A percentile compares a stretch with the other conserved stretches of the same genome.
These are phyloP conservation scores for Drosophila nigromelanica DNA, from an alignment of 1,140 invertebrate genomes.

Conservation along the genomic window DNA sequence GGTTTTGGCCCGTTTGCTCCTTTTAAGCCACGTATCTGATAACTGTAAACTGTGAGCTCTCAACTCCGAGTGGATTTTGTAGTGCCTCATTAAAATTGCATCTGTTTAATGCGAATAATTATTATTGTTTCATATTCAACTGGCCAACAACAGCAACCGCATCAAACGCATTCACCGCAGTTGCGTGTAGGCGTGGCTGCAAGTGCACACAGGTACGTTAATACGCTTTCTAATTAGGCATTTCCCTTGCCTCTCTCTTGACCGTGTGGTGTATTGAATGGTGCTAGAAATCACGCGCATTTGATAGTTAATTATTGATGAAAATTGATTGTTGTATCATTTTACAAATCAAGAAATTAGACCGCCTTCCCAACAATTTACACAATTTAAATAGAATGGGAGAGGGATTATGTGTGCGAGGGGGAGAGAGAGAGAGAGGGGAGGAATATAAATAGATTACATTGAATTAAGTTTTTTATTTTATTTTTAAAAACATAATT, in stretches of 20 bases:
- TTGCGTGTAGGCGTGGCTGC: conserved; percentile 13
- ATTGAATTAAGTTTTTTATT: no score
- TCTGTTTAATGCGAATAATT: conserved; percentile 18
- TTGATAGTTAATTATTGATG: background rate
- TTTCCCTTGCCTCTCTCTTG: background rate
- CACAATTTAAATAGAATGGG: no score
- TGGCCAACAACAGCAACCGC: conserved; percentile 7
- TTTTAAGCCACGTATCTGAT: conserved; percentile 23
- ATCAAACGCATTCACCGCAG: background rate
- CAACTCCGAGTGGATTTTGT: background rate
- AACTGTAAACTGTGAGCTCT: background rate
- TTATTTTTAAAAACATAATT: no score
- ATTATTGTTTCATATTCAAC: conserved; percentile 52
- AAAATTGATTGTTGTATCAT: background rate
- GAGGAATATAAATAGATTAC: no score
- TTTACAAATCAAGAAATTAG: background rate
- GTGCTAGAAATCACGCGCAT: conserved; percentile 4
- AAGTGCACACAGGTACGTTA: conserved; percentile 29
- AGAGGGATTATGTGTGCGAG: background rate
- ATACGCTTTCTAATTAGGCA: conserved; percentile 13
- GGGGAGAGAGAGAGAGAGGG: background rate
- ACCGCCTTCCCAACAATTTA: background rate
- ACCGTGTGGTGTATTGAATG: background rate
- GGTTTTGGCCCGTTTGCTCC: conserved; percentile 15
- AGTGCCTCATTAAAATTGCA: conserved; percentile 10